phyloP scores from a whole-genome alignment of 2,797 vertebrate genomes.

The Coregonus ussuriensis region DNA sequence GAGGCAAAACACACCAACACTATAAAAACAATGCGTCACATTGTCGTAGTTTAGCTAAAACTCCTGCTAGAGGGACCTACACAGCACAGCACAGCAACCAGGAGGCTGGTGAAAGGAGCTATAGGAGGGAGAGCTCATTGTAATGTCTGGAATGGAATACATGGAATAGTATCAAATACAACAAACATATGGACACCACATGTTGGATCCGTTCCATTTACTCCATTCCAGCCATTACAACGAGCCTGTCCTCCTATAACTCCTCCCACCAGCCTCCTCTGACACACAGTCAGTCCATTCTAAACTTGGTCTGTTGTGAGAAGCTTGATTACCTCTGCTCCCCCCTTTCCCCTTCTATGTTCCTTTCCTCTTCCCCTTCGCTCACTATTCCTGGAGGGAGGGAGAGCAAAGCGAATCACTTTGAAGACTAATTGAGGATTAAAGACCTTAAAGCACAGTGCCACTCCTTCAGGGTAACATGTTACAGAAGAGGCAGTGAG shows the following conservation, averaged over 20 bases:
- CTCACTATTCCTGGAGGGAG: background rate
- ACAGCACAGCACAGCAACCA: background rate
- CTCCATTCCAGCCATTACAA: too few species aligned
- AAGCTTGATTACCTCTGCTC: background rate
- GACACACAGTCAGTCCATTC: too few species aligned
- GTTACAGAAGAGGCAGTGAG: background rate
- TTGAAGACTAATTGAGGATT: background rate
- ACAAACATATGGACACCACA: too few species aligned
- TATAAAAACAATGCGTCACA: background rate
- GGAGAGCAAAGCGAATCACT: background rate
- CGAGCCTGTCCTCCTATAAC: too few species aligned
- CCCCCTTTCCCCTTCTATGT: background rate
- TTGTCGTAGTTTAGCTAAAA: background rate
- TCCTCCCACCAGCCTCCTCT: too few species aligned
- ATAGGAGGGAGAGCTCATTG: too few species aligned
- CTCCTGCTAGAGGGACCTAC: too few species aligned
- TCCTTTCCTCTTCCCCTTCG: background rate
- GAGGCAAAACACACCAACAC: background rate
- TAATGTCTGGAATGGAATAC: too few species aligned
- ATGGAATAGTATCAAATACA: too few species aligned
- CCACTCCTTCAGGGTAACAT: background rate
- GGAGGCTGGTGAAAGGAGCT: too few species aligned
- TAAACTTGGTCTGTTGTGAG: background rate
- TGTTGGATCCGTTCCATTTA: too few species aligned
- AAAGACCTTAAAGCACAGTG: background rate